A percentile compares a stretch with the other conserved stretches of the same genome.
Evolutionary conservation across 2,797 vertebrate genomes (phyloP).

Genomic region (Sylvilagus floridanus): DNA sequence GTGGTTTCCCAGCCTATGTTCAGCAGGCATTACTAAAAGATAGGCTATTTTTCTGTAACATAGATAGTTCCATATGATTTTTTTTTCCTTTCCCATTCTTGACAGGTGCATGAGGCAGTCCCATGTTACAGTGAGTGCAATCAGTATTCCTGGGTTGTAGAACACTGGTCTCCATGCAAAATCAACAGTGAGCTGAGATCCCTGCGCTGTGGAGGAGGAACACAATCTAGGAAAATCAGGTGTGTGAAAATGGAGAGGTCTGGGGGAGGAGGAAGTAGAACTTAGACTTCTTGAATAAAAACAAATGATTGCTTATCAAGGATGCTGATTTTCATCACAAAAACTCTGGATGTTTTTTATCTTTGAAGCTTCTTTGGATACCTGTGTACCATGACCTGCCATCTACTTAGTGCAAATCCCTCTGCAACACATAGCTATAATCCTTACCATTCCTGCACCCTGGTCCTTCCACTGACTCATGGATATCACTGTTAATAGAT

Average conservation of each 20-base stretch:
- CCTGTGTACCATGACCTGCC: background rate
- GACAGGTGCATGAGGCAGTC: constrained; percentile 95
- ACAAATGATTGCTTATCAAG: background rate
- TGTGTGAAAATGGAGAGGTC: constrained; percentile 85
- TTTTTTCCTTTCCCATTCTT: constrained; percentile 81
- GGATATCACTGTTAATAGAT: background rate
- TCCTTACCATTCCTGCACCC: background rate
- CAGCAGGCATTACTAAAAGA: constrained; percentile 55
- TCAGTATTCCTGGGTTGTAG: constrained; percentile 93
- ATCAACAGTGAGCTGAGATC: constrained; percentile 93
- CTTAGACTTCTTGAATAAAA: constrained; percentile 29
- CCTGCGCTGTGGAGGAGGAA: constrained; percentile 94
- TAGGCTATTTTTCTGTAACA: constrained; percentile 53
- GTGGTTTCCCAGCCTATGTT: constrained; percentile 52
- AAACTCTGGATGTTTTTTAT: background rate
- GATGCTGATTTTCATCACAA: background rate
- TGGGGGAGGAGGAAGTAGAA: constrained; percentile 33
- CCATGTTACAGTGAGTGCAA: constrained; percentile 93
- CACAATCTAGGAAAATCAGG: constrained; percentile 95
- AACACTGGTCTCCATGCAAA: constrained; percentile 96
- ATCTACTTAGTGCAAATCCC: background rate
- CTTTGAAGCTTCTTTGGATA: background rate
- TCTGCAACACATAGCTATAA: background rate
- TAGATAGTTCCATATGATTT: constrained; percentile 71
- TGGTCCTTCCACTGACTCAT: background rate